Evolutionary conservation across 2,888 invertebrate genomes (phyloP).

Genomic region (Microctonus hyperodae): DNA sequence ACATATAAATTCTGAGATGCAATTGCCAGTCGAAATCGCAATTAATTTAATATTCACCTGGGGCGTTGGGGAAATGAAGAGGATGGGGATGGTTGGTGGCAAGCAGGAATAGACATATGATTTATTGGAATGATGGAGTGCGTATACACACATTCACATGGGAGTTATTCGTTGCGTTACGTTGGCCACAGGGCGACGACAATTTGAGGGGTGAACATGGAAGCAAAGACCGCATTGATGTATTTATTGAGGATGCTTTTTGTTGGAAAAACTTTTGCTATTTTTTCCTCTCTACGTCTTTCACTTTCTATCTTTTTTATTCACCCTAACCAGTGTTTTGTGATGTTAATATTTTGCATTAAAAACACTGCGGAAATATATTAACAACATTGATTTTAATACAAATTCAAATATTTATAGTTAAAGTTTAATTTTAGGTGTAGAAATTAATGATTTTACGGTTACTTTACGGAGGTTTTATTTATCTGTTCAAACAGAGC

Average conservation of each 20-base stretch:
- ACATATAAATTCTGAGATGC: constrained; percentile 28
- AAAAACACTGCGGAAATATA: no score
- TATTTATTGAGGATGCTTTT: constrained; percentile 28
- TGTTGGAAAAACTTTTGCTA: constrained; percentile 1
- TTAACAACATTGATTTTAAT: no score
- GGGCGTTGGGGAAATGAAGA: constrained; percentile 17
- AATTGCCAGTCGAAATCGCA: constrained; percentile 36
- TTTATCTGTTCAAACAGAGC: no score
- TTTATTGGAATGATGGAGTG: constrained; percentile 37
- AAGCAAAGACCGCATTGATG: constrained; percentile 14
- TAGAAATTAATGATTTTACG: no score
- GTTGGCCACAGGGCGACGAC: constrained; percentile 26
- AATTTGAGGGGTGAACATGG: constrained; percentile 20
- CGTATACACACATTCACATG: constrained; percentile 30
- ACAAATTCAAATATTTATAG: no score
- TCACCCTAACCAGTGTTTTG: not conserved
- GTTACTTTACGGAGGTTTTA: no score
- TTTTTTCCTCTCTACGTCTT: not conserved
- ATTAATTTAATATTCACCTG: constrained; percentile 44
- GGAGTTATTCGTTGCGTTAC: constrained; percentile 28
- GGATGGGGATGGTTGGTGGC: constrained; percentile 14
- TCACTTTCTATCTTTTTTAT: no score
- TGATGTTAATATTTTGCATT: not conserved
- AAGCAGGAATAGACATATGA: constrained; percentile 38
- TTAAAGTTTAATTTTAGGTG: no score